These are phyloP conservation scores for Protodeltote pygarga DNA, from an alignment of 2,888 invertebrate genomes.

Conservation along the genomic window DNA sequence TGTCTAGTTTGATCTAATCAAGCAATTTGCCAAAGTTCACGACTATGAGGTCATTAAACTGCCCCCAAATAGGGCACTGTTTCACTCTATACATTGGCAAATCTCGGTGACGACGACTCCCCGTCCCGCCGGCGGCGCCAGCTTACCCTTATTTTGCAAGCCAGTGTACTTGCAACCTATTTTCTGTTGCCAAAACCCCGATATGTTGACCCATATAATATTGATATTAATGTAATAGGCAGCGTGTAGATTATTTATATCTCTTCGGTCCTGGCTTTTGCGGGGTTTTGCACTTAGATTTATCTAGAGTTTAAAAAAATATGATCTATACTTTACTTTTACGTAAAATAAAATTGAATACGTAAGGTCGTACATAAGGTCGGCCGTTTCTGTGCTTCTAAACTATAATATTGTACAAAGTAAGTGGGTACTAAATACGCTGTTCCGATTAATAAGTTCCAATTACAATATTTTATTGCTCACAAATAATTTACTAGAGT, in stretches of 20 bases:
- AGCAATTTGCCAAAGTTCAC: slow-evolving; percentile 44
- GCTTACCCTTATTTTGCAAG: slow-evolving; percentile 59
- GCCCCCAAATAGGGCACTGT: slow-evolving; percentile 59
- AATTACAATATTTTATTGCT: too few relatives aligned
- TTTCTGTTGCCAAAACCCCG: slow-evolving; percentile 61
- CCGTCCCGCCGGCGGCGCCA: slow-evolving; percentile 43
- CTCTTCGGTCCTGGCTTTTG: slow-evolving; percentile 7
- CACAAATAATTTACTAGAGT: too few relatives aligned
- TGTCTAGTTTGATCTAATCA: slow-evolving; percentile 38
- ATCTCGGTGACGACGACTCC: slow-evolving; percentile 50
- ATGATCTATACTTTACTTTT: too few relatives aligned
- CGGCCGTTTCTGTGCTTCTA: too few relatives aligned
- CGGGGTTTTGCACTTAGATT: background rate
- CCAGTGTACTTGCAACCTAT: slow-evolving; percentile 57
- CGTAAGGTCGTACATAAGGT: too few relatives aligned
- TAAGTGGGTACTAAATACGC: too few relatives aligned
- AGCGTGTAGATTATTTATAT: slow-evolving; percentile 15
- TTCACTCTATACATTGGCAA: slow-evolving; percentile 60
- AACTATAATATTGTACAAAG: too few relatives aligned
- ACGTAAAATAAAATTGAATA: too few relatives aligned
- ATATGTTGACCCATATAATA: slow-evolving; percentile 37
- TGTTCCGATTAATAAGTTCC: too few relatives aligned
- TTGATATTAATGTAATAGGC: slow-evolving; percentile 25
- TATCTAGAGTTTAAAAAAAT: too few relatives aligned
- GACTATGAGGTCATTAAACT: slow-evolving; percentile 57